These are phyloP conservation scores for Thripadectes ignobilis DNA, from an alignment of 2,797 vertebrate genomes.

Conservation along the genomic window DNA sequence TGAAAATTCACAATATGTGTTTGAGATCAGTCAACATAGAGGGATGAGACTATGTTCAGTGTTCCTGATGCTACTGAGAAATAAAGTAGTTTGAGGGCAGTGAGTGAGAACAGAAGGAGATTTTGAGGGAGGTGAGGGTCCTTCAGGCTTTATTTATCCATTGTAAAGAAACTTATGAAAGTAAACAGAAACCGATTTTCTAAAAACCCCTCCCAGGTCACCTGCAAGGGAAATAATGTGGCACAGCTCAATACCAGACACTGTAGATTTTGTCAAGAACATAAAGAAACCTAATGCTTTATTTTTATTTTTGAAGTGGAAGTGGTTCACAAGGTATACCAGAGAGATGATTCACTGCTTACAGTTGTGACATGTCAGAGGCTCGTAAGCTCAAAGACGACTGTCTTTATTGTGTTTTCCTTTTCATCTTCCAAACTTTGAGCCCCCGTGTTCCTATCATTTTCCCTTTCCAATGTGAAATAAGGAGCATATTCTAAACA, in stretches of 20 bases:
- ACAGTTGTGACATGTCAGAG: conserved; percentile 58
- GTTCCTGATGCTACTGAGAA: not conserved
- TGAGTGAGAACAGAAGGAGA: not conserved
- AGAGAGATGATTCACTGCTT: conserved; percentile 50
- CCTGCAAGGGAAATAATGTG: conserved; percentile 11
- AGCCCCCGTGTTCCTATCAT: conserved; percentile 45
- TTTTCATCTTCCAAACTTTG: conserved; percentile 68
- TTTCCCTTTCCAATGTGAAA: conserved; percentile 25
- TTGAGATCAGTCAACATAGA: not conserved
- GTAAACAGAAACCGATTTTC: conserved; percentile 44
- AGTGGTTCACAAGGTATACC: conserved; percentile 48
- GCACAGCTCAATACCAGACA: not conserved
- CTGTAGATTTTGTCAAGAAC: conserved; percentile 23
- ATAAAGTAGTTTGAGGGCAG: not conserved
- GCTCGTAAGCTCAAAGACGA: conserved; percentile 58
- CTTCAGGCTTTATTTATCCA: conserved; percentile 6
- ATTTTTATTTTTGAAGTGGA: conserved; percentile 64
- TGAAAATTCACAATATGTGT: not conserved
- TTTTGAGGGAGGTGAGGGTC: conserved; percentile 25
- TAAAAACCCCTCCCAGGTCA: conserved; percentile 31
- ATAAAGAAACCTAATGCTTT: conserved; percentile 13
- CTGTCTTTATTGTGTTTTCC: conserved; percentile 61
- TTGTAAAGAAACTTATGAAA: conserved; percentile 22
- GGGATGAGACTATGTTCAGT: not conserved
- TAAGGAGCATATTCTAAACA: conserved; percentile 66